Percentiles rank a stretch among this genome's conserved stretches.
phyloP scores from a whole-genome alignment of 2,113 vertebrate genomes.

The Turdus rufiventris region DNA sequence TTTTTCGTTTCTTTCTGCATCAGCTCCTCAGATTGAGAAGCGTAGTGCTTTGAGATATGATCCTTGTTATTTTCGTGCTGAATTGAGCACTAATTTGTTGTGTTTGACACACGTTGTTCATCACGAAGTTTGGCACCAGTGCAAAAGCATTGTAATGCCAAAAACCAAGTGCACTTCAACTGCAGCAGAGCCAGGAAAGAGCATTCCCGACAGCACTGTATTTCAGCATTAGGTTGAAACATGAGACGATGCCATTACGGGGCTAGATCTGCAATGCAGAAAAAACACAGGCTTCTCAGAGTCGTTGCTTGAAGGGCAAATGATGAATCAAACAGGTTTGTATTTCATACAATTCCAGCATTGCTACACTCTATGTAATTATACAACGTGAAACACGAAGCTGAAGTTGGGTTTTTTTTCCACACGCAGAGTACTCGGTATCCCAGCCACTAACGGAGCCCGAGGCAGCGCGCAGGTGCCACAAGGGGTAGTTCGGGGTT shows the following conservation, averaged over 20 bases:
- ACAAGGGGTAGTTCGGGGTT: rapidly evolving
- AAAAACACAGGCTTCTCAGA: background rate
- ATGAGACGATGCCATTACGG: background rate
- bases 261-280: background rate
- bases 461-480: background rate
- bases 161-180: background rate
- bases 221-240: background rate
- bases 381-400: background rate
- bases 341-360: background rate
- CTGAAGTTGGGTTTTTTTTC: background rate
- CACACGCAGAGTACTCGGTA: rapidly evolving
- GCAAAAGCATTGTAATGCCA: background rate
- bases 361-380: background rate
- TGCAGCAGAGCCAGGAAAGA: background rate
- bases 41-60: background rate
- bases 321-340: background rate
- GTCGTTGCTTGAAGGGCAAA: background rate
- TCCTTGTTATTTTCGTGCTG: background rate
- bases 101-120: background rate
- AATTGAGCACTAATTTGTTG: background rate
- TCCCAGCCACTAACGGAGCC: rapidly evolving
- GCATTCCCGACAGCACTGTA: background rate
- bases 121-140: background rate
- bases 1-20: background rate
- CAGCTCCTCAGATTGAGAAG: background rate